These are phyloP conservation scores for Pseudopleuronectes americanus DNA, from an alignment of 2,797 vertebrate species.

Conservation along the genomic window DNA sequence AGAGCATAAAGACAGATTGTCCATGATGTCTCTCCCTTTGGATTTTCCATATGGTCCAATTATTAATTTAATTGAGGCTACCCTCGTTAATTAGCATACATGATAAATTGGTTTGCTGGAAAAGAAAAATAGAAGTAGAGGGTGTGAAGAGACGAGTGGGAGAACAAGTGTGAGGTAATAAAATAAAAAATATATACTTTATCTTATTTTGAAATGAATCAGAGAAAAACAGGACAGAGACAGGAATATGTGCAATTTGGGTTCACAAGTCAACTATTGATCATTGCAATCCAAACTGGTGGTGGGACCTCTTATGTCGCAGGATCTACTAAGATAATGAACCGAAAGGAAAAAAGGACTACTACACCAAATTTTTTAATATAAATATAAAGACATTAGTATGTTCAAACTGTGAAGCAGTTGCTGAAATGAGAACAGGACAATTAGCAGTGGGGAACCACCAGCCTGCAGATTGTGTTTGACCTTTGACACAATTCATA, in stretches of 20 bases:
- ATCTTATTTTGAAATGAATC: neutral
- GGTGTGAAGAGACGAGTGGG: conserved; percentile 34
- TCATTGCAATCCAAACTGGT: no score
- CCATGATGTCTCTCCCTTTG: conserved; percentile 28
- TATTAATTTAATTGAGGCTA: conserved; percentile 72
- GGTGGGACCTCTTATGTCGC: neutral
- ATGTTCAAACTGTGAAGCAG: neutral
- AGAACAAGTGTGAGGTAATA: conserved; percentile 29
- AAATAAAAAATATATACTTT: neutral
- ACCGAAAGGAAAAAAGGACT: neutral
- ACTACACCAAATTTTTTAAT: no score
- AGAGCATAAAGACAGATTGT: conserved; percentile 13
- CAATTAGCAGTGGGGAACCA: no score
- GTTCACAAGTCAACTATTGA: neutral
- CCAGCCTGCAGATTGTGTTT: neutral
- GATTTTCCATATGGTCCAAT: conserved; percentile 54
- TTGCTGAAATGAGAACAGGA: neutral
- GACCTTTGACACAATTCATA: neutral
- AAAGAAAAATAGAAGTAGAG: conserved; percentile 40
- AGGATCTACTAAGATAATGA: neutral
- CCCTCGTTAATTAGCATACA: conserved; percentile 64
- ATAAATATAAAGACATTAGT: no score
- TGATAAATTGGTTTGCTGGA: conserved; percentile 58
- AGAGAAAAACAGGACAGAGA: no score
- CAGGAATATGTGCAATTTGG: no score